Evolutionary conservation across 2,113 vertebrate genomes (phyloP).

Genomic region (Caranx ignobilis): DNA sequence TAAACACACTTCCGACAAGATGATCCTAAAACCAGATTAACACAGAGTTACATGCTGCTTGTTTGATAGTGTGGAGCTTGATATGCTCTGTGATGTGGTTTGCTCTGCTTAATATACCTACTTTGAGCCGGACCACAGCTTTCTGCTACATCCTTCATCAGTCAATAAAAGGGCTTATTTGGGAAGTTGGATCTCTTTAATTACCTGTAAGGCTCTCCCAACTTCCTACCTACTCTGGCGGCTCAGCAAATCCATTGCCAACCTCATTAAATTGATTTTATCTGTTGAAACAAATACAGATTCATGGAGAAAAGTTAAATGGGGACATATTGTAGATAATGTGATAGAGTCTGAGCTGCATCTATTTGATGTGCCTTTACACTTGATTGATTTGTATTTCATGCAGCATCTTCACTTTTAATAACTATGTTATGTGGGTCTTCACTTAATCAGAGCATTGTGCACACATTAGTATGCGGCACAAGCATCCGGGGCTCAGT

Average conservation of each 20-base stretch:
- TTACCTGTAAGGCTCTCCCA: neutral
- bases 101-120: neutral
- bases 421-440: neutral
- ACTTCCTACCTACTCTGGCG: neutral
- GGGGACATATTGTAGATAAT: constrained; percentile 20
- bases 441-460: neutral
- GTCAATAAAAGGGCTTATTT: constrained; percentile 25
- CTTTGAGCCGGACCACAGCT: constrained; percentile 22
- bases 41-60: constrained; percentile 6
- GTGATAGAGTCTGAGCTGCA: neutral
- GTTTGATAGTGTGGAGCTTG: constrained; percentile 32
- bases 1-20: constrained; percentile 28
- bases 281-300: neutral
- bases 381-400: neutral
- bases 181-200: constrained; percentile 23
- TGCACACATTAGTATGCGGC: constrained; percentile 20
- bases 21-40: constrained; percentile 1
- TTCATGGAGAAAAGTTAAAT: neutral
- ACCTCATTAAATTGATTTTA: neutral
- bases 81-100: constrained; percentile 44
- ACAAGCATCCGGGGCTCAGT: neutral
- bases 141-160: constrained; percentile 27
- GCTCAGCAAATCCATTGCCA: neutral
- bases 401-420: neutral
- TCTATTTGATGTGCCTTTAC: neutral